A percentile compares a stretch with the other conserved stretches of the same genome.
phyloP scores from a whole-genome alignment of 2,888 invertebrate species.

The Prosopocoilus inquinatus region DNA sequence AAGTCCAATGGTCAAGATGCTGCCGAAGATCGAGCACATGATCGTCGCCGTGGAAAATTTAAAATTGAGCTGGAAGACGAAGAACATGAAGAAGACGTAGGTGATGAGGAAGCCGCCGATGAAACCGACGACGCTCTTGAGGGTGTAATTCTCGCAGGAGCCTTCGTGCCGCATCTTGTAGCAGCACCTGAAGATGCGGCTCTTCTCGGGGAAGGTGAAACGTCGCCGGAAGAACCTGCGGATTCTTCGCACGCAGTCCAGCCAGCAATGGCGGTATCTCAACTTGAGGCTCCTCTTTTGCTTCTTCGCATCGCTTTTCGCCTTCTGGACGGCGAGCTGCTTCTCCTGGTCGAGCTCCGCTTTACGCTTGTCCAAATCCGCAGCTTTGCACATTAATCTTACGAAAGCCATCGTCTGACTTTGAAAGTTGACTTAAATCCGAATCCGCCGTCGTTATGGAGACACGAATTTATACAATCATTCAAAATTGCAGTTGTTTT shows the following conservation, averaged over 20 bases:
- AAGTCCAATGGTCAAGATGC: slow-evolving; percentile 63
- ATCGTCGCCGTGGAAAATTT: slow-evolving; percentile 60
- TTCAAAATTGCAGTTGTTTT: not conserved
- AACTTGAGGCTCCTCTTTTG: slow-evolving; percentile 51
- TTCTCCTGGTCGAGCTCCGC: slow-evolving; percentile 59
- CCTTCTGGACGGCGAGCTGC: slow-evolving; percentile 53
- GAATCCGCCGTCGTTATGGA: too few species aligned
- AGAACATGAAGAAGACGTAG: slow-evolving; percentile 65
- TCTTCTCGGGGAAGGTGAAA: slow-evolving; percentile 37
- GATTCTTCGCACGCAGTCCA: slow-evolving; percentile 44
- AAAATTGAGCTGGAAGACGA: slow-evolving; percentile 65
- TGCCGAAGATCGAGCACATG: slow-evolving; percentile 62
- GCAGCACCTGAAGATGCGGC: slow-evolving; percentile 43
- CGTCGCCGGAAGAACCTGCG: slow-evolving; percentile 44
- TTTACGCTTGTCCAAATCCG: slow-evolving; percentile 54
- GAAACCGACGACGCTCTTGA: slow-evolving; percentile 66
- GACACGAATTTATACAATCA: not conserved
- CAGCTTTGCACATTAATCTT: slow-evolving; percentile 56
- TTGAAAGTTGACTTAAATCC: not conserved
- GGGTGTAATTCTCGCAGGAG: slow-evolving; percentile 59
- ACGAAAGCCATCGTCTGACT: slow-evolving; percentile 31
- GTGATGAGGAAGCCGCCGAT: slow-evolving; percentile 63
- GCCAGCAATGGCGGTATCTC: slow-evolving; percentile 53
- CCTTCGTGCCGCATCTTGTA: slow-evolving; percentile 54
- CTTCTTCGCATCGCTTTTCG: slow-evolving; percentile 43